phyloP scores from a whole-genome alignment of 2,113 vertebrate species.

The Pterocles burchelli region DNA sequence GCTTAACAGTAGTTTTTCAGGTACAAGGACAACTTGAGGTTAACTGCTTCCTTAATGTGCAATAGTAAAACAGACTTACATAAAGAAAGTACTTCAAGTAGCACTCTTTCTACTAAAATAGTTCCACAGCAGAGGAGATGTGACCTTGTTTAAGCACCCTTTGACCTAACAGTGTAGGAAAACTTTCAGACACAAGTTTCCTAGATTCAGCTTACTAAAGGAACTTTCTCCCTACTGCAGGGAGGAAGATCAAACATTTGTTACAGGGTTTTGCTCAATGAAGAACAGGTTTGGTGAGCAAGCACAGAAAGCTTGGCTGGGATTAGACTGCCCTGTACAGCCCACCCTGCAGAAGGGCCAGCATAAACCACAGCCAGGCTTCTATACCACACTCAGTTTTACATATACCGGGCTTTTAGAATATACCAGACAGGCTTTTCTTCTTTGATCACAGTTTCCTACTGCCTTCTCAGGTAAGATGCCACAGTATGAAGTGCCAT shows the following conservation, averaged over 20 bases:
- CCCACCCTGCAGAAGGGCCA: not conserved
- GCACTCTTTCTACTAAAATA: not conserved
- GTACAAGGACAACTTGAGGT: not conserved
- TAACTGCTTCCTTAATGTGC: conserved; percentile 8
- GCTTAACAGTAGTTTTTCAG: not conserved
- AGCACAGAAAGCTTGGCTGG: not conserved
- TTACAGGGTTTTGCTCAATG: not conserved
- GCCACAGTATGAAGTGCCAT: not conserved
- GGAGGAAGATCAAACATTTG: not conserved
- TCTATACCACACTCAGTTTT: not conserved
- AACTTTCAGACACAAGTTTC: not conserved
- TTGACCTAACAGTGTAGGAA: not conserved
- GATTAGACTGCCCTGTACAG: not conserved
- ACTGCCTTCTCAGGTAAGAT: not conserved
- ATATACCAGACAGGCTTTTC: not conserved
- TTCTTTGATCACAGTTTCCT: not conserved
- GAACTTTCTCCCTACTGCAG: not conserved
- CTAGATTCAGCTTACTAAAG: not conserved
- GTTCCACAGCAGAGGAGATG: not conserved
- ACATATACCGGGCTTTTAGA: not conserved
- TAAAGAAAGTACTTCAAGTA: not conserved
- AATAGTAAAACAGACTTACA: not conserved
- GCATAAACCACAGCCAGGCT: not conserved
- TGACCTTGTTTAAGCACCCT: not conserved
- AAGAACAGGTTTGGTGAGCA: not conserved